Base-by-base conservation (phyloP, 2,797 vertebrate genomes). In the Dallia pectoralis region DNA sequence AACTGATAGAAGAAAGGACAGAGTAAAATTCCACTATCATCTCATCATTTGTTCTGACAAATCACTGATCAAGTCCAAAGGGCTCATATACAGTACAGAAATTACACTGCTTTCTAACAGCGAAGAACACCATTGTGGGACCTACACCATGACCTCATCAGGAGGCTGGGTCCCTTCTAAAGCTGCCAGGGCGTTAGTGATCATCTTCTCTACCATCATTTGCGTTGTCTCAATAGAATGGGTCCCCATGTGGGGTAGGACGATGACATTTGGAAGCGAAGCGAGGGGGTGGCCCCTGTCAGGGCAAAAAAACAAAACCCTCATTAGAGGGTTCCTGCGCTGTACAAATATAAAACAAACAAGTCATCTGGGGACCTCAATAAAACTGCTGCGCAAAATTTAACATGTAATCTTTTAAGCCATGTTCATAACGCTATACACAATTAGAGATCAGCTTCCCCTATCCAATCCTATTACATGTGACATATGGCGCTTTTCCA, bases 281-380 rank as follows among this genome's bases (percentile, higher is more conserved):
- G 93, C 67, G 79, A 94, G 72, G 3, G 82, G 85, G 49, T 94
- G 92, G 77, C 89, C 89, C 84, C 93, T 94, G 88, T 27, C 29
- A 18, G 32, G 63, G 29, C 15, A 62, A 30, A 63, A 56, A 56
- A 1, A 0, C 19, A 19, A 56, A 19, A 56, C 8, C 11, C 8
- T 56, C 1, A 56, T 56, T 56, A n/a, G 7, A 56, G 51, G 51
- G 51, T 56, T 56, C n/a, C n/a, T 4, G 11, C 1, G 36, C 36
- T 7, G 36, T 40, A 40, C 36, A 40, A 40, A 9, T 40, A 40
- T 40, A 40, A 40, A 40, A 40, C 36, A 40, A 9, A 40, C 36
- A 40, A 40, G 36, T 3, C 6, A 40, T 40, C 36, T 40, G 36
- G 2, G 2, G 36, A 40, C 5, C 5, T 40, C 36, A 40, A 9